Base-by-base conservation (phyloP, 2,113 vertebrate genomes). In the Pteropus alecto region DNA sequence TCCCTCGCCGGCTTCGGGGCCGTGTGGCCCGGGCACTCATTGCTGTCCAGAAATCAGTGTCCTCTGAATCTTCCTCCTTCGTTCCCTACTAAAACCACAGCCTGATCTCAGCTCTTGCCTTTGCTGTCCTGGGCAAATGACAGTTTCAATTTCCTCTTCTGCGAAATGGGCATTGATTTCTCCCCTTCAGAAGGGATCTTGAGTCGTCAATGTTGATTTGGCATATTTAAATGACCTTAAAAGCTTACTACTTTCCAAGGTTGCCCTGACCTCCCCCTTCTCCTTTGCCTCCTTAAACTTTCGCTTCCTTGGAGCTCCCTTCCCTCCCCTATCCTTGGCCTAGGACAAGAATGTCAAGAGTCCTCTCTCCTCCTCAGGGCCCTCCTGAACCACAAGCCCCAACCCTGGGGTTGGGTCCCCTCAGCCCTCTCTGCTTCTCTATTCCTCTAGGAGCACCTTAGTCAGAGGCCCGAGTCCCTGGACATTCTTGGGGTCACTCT, bases 1-100 rank as follows among this genome's bases (percentile, higher is more conserved):
- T 97, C 87, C 98, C 97, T 65, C 98, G 90, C n/a, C 97, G 97
- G 82, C 98, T 98, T 18, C 97, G 85, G 46, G 97, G 98, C 30
- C 96, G 58, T 0, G 91, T 46, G 54, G 92, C 94, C 78, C 95
- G 4, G 78, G 51, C 6, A 22, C 95, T 98, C 98, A 98, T 98
- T 2, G n/a, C 58, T 38, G 73, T 67, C 56, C 46, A 48, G 83
- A 71, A 81, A 63, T 41, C 60, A 43, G 77, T 7, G 26, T 48
- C 61, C 8, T 74, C 28, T 13, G 71, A 60, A 10, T 73, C 51
- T 28, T 48, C 16, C 33, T 26, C 35, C 61, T 67, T 58, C 61
- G 60, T 87, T 2, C 11, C 10, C 21, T 21, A 6, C 58, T 85
- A 30, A 81, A 94, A 46, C 33, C 51, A 24, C 87, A 35, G 87